Evolutionary conservation across 1,140 invertebrate genomes (phyloP), one percentile per base, ranked within the genome.

Genomic region (Bathynomus jamesi): DNA sequence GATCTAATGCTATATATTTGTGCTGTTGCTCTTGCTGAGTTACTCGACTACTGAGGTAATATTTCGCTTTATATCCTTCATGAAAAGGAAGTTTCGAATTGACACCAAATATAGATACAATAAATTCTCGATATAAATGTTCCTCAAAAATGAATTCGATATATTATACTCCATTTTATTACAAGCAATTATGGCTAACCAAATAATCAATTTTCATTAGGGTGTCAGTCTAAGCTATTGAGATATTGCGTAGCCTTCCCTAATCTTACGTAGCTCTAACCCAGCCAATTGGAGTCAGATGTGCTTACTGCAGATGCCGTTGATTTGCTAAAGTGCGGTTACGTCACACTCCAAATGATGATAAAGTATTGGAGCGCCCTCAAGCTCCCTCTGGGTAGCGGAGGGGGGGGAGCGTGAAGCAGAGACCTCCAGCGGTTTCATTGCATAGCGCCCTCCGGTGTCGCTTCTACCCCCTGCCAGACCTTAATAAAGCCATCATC

Each of bases 331-430:
- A 21, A 17, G 11, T 53, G 40, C 40, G 40, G 40, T 53, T 53
- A 53, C 40, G 40, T 53, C 40, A 53, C 40, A 53, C 40, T 53
- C 40, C 40, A 53, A 53, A 53, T 53, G 40, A 53, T 53, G 40
- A 53, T 53, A 53, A 53, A 53, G 40, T 53, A 53, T 53, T 53
- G 21, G 21, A 21, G 5, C 21, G 40, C 21, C 40, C n/a, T n/a
- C n/a, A n/a, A n/a, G n/a, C n/a, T n/a, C n/a, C n/a, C n/a, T n/a
- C n/a, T n/a, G n/a, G 40, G 13, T 53, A 17, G 40, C 40, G 40
- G 40, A 53, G 40, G 13, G 11, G 21, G 40, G 21, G 40, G 21
- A 53, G 40, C 21, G 21, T 53, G 40, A 21, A 53, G 40, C 40
- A 53, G 21, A 53, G 40, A 5, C 13, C 40, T 17, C 40, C 40